Percentiles rank a stretch among this genome's conserved stretches.
These are phyloP conservation scores for Hippocampus mohnikei DNA, from an alignment of 2,113 vertebrate genomes.

Conservation along the genomic window DNA sequence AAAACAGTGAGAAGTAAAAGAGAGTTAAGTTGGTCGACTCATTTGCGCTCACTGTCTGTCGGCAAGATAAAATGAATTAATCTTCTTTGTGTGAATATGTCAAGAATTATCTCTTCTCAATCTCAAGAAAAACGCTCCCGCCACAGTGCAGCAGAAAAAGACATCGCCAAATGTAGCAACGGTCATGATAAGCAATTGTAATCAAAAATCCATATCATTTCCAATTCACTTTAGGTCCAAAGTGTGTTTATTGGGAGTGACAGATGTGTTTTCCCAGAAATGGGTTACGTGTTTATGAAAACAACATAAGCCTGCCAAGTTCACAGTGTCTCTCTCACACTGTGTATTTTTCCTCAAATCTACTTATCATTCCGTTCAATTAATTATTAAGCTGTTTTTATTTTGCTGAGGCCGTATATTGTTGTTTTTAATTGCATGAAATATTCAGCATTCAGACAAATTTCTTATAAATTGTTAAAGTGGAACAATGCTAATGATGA, in stretches of 20 bases:
- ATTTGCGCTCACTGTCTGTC: conserved; percentile 22
- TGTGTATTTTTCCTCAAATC: conserved; percentile 60
- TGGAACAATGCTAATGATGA: conserved; percentile 79
- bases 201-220: conserved; percentile 72
- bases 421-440: conserved; percentile 79
- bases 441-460: conserved; percentile 75
- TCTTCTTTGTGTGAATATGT: conserved; percentile 57
- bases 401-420: conserved; percentile 70
- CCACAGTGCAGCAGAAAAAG: conserved; percentile 31
- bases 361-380: conserved; percentile 78
- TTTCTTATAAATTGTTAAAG: conserved; percentile 80
- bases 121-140: conserved; percentile 51
- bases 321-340: conserved; percentile 63
- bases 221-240: conserved; percentile 60
- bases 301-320: conserved; percentile 66
- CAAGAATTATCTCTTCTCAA: conserved; percentile 58
- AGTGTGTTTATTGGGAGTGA: conserved; percentile 63
- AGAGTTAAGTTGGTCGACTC: conserved; percentile 15
- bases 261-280: conserved; percentile 73
- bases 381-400: conserved; percentile 81
- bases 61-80: conserved; percentile 51
- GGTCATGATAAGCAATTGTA: conserved; percentile 70
- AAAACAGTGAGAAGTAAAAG: background rate
- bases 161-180: conserved; percentile 35
- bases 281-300: conserved; percentile 71